Base-by-base conservation (phyloP, 2,888 invertebrate species). In the Anagyrus pseudococci region DNA sequence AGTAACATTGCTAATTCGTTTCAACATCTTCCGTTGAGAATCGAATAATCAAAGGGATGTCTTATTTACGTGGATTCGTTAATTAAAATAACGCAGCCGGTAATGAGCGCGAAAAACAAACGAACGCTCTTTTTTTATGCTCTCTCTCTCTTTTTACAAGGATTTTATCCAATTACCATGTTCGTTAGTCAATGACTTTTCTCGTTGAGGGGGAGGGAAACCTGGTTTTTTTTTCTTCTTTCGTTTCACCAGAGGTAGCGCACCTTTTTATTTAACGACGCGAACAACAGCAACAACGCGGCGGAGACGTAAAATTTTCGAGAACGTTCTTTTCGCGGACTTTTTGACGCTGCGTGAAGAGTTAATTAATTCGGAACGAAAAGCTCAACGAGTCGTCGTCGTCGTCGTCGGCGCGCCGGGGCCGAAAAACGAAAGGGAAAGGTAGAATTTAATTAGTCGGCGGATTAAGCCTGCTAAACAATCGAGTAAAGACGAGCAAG, bases 371-470 rank as follows among this genome's bases (percentile, higher is more conserved):
- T 60, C 41, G 26, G 10, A 25, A 53, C 8, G 49, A 20, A 49
- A 49, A 10, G 29, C 47, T 55, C 29, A 49, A 50, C 41, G 52
- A 47, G 40, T n/a, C 57, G 25, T 3, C 33, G 17, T 29, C n/a
- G n/a, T n/a, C n/a, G n/a, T n/a, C n/a, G n/a, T 29, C 29, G 10
- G 29, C 29, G 29, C 4, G 29, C 4, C 29, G 29, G 4, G 29
- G 6, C 4, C 29, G 4, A 29, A 7, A 7, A 10, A 10, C 17
- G 17, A 50, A 57, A 58, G 43, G n/a, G 3, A 1, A 17, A 43
- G 19, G 23, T 23, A 44, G 29, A 49, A 61, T 61, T 50, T 62
- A 65, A 58, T 65, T 61, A 65, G 61, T 49, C 41, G 43, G 41
- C 20, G 46, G 43, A 60, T 52, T 47, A 50, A 56, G 26, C 29